A percentile compares a stretch with the other conserved stretches of the same genome.
These are phyloP conservation scores for Eulacestoma nigropectus DNA, from an alignment of 2,113 vertebrate genomes.

Conservation along the genomic window DNA sequence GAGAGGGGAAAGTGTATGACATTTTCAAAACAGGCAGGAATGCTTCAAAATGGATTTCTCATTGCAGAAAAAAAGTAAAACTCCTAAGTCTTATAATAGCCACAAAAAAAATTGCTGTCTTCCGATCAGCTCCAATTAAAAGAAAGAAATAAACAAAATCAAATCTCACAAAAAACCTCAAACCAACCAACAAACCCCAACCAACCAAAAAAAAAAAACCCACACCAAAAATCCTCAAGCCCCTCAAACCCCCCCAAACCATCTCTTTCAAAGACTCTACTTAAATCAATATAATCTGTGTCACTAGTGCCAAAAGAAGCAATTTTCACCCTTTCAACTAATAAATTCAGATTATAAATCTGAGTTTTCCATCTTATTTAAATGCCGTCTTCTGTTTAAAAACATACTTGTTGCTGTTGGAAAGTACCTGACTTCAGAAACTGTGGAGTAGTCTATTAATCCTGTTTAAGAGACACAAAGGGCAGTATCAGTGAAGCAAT, in stretches of 20 bases:
- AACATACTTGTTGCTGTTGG: background rate
- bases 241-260: fast-evolving
- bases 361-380: background rate
- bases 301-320: background rate
- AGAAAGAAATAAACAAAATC: background rate
- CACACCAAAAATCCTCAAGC: background rate
- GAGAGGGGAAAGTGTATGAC: background rate
- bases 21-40: background rate
- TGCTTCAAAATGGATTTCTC: background rate
- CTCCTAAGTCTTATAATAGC: background rate
- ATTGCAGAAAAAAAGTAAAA: background rate
- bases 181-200: background rate
- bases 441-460: background rate
- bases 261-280: background rate
- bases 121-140: background rate
- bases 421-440: background rate
- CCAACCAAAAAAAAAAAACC: background rate
- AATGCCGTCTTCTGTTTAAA: background rate
- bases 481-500: background rate
- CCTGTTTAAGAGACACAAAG: background rate
- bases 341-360: background rate
- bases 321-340: background rate
- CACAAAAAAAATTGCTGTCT: background rate
- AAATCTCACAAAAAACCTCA: background rate
- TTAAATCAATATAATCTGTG: background rate